Evolutionary conservation across 2,888 invertebrate genomes (phyloP).

Genomic region (Adineta ricciae): DNA sequence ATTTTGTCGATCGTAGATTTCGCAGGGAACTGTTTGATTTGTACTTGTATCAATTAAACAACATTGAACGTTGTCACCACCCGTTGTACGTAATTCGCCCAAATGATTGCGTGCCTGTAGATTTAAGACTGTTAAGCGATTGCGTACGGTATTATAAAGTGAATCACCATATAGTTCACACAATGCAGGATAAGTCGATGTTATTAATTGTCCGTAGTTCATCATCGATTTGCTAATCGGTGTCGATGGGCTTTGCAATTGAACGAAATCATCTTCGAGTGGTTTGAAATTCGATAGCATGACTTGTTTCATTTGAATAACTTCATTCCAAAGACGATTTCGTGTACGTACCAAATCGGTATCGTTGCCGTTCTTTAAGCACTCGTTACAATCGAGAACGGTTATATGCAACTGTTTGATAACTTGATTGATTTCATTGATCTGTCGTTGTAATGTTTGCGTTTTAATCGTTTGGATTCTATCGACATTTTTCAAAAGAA

Average conservation of each 20-base stretch:
- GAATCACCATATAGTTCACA: constrained; percentile 53
- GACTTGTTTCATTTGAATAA: background rate
- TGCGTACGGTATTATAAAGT: constrained; percentile 51
- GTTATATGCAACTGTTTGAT: constrained; percentile 38
- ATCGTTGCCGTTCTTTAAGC: constrained; percentile 17
- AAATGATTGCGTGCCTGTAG: constrained; percentile 52
- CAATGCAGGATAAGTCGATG: constrained; percentile 51
- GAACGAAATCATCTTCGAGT: constrained; percentile 8
- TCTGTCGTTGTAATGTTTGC: constrained; percentile 27
- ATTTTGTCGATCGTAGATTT: constrained; percentile 50
- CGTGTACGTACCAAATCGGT: background rate
- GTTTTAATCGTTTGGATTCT: constrained; percentile 31
- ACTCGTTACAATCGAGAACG: background rate
- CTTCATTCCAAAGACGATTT: constrained; percentile 17
- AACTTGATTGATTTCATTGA: constrained; percentile 28
- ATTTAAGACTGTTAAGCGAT: constrained; percentile 51
- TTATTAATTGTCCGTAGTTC: constrained; percentile 13
- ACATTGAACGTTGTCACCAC: constrained; percentile 47
- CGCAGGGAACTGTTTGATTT: constrained; percentile 37
- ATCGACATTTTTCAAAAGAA: constrained; percentile 27
- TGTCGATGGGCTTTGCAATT: background rate
- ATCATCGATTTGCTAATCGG: background rate
- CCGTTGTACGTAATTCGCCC: constrained; percentile 44
- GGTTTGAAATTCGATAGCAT: background rate
- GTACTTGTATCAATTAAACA: constrained; percentile 34